Conservation (phyloP, 37 sponge, comb jelly and placozoan species). For the Haliclona indistincta region DNA sequence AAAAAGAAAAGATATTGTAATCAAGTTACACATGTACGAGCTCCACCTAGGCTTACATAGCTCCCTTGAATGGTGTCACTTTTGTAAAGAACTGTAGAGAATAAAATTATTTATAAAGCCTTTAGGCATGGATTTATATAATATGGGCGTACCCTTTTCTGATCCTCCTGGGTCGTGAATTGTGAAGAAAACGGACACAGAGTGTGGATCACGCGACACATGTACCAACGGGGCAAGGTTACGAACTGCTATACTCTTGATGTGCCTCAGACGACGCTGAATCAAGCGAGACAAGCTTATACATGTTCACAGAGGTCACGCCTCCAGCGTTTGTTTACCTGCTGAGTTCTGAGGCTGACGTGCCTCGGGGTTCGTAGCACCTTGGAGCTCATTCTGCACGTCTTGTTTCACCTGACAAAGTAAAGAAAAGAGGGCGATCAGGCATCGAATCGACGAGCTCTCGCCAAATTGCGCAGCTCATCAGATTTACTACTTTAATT, state of each 20-base stretch:
- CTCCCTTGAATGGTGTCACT: slow-evolving; percentile 28
- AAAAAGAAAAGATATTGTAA: not conserved
- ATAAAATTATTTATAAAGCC: not conserved
- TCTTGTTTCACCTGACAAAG: not conserved
- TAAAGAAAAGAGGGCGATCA: too few species aligned
- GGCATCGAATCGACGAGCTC: too few species aligned
- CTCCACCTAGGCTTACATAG: slow-evolving; percentile 27
- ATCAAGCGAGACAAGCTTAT: not conserved
- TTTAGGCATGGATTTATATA: too few species aligned
- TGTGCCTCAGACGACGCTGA: slow-evolving; percentile 54
- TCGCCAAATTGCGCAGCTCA: too few species aligned
- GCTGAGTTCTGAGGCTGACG: slow-evolving; percentile 55
- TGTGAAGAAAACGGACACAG: slow-evolving; percentile 32
- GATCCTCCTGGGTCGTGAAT: slow-evolving; percentile 13
- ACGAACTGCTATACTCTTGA: slow-evolving; percentile 35
- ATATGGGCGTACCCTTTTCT: slow-evolving; percentile 27
- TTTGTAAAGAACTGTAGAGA: slow-evolving; percentile 27
- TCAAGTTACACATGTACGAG: not conserved
- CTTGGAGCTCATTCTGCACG: not conserved
- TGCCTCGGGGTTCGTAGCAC: slow-evolving; percentile 27
- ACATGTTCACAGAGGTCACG: not conserved
- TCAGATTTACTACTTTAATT: not conserved
- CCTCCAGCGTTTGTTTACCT: slow-evolving; percentile 22
- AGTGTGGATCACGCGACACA: not conserved
- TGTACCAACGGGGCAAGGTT: slow-evolving; percentile 14